A percentile compares a stretch with the other conserved stretches of the same genome.
These are phyloP conservation scores for Cheilosia urbana DNA, from an alignment of 2,888 invertebrate genomes.

Conservation along the genomic window DNA sequence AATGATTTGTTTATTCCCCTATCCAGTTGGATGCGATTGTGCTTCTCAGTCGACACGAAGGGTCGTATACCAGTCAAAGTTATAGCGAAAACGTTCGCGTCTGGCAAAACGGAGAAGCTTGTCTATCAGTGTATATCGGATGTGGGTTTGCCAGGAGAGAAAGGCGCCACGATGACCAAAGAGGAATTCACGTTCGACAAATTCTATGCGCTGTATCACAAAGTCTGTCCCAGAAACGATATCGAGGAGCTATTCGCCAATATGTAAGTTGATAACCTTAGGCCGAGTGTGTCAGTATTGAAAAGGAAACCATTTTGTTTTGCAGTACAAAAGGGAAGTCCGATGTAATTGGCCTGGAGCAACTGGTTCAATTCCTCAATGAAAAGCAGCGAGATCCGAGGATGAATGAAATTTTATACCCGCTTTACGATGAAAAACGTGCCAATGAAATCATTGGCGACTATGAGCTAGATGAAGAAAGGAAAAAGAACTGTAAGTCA, in stretches of 20 bases:
- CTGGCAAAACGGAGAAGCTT: slow-evolving; percentile 99
- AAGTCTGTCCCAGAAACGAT: slow-evolving; percentile 99
- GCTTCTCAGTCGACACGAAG: slow-evolving; percentile 95
- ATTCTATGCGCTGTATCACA: slow-evolving; percentile 98
- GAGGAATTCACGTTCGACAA: slow-evolving; percentile 99
- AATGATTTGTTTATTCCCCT: neutral
- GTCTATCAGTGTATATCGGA: slow-evolving; percentile 98
- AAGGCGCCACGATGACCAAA: slow-evolving; percentile 97
- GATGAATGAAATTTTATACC: slow-evolving; percentile 99
- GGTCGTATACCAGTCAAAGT: slow-evolving; percentile 99
- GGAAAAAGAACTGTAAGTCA: slow-evolving; percentile 78
- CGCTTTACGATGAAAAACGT: slow-evolving; percentile 97
- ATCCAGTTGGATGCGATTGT: slow-evolving; percentile 98
- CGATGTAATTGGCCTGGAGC: slow-evolving; percentile 93
- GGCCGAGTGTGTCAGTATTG: neutral
- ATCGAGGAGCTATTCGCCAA: slow-evolving; percentile 98
- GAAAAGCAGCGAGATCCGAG: slow-evolving; percentile 99
- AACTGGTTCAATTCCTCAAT: slow-evolving; percentile 96
- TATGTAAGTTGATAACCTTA: slow-evolving; percentile 88
- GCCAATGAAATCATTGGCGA: slow-evolving; percentile 96
- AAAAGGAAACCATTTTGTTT: slow-evolving; percentile 47
- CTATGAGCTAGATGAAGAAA: slow-evolving; percentile 93
- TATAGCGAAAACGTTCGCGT: slow-evolving; percentile 98
- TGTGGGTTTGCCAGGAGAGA: slow-evolving; percentile 96
- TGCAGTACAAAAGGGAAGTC: slow-evolving; percentile 94